Evolutionary conservation across 2,797 vertebrate species (phyloP).

Genomic region (Oreochromis grahami): DNA sequence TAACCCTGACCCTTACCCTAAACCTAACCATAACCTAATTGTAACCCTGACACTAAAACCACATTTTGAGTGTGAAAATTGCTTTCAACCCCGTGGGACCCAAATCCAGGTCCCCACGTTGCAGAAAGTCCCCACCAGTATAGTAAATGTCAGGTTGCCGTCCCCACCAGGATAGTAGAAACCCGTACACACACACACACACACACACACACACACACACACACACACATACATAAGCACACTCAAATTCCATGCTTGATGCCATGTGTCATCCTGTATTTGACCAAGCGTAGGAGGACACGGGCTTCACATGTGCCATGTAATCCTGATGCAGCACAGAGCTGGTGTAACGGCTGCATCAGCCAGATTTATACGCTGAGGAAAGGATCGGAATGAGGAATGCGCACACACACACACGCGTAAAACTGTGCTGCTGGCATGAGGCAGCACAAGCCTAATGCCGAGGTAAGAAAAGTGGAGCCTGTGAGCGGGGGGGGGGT

Average conservation of each 20-base stretch:
- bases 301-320: constrained; percentile 51
- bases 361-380: constrained; percentile 56
- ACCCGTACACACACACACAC: too few species aligned
- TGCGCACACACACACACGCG: background rate
- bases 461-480: constrained; percentile 1
- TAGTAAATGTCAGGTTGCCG: too few species aligned
- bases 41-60: too few species aligned
- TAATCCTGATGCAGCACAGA: constrained; percentile 62
- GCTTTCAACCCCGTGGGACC: too few species aligned
- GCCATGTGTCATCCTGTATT: constrained; percentile 48
- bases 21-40: too few species aligned
- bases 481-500: background rate
- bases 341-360: constrained; percentile 59
- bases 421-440: background rate
- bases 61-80: too few species aligned
- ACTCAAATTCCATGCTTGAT: background rate
- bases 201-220: background rate
- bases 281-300: constrained; percentile 47
- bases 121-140: too few species aligned
- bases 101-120: too few species aligned
- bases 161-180: too few species aligned
- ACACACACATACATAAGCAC: background rate
- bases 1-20: too few species aligned
- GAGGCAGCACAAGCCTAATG: background rate
- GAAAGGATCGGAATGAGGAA: constrained; percentile 52